phyloP scores from a whole-genome alignment of 2,797 vertebrate genomes.

The Rhabdophis nuchalis region DNA sequence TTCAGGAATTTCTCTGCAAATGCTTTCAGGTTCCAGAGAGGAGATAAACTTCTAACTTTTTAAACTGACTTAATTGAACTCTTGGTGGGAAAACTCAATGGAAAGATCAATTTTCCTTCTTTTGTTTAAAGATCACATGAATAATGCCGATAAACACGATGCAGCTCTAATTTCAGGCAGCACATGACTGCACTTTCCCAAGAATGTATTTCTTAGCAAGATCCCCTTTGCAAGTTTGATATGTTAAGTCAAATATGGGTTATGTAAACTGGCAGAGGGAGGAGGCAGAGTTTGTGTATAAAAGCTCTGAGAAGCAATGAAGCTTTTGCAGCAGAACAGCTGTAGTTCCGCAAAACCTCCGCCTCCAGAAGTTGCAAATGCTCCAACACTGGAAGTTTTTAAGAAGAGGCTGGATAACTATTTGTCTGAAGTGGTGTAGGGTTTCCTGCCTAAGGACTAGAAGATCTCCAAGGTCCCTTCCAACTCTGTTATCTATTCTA shows the following conservation, averaged over 20 bases:
- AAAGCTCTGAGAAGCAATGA: neutral
- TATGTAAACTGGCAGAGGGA: neutral
- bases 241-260: neutral
- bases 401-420: no score
- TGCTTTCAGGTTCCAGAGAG: neutral
- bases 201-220: neutral
- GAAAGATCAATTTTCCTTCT: neutral
- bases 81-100: neutral
- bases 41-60: neutral
- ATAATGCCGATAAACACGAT: neutral
- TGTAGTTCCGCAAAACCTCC: no score
- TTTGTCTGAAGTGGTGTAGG: no score
- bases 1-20: neutral
- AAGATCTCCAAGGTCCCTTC: no score
- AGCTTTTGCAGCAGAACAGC: neutral
- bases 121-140: neutral
- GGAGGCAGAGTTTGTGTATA: neutral
- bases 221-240: neutral
- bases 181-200: neutral
- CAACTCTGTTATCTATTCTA: no score
- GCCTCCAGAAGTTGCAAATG: no score
- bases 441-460: no score
- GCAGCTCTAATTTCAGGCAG: neutral
- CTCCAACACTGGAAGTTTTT: no score
- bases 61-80: neutral